Evolutionary conservation across 2,888 invertebrate species (phyloP).

Genomic region (Seladonia tumulorum): DNA sequence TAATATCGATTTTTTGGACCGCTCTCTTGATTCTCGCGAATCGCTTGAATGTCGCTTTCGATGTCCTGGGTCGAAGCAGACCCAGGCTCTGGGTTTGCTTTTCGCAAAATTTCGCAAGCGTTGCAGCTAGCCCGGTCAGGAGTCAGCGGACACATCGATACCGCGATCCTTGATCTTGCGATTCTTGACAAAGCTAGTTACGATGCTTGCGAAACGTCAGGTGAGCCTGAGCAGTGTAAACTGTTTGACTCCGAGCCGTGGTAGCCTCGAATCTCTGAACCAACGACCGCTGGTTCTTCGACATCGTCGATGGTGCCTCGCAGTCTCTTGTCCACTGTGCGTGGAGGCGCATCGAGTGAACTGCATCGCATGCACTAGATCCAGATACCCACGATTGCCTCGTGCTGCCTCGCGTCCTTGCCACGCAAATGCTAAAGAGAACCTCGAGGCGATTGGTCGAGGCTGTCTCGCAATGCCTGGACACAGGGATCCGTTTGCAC

Average conservation of each 20-base stretch:
- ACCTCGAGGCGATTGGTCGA: neutral
- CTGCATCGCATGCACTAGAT: neutral
- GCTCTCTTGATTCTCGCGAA: too few relatives aligned
- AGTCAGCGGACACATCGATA: neutral
- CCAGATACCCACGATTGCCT: neutral
- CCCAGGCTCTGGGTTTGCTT: too few relatives aligned
- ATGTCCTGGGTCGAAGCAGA: too few relatives aligned
- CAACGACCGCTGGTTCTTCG: neutral
- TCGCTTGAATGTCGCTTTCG: too few relatives aligned
- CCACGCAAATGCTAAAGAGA: neutral
- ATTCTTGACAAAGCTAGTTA: neutral
- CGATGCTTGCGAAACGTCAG: neutral
- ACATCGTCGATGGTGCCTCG: neutral
- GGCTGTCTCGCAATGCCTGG: too few relatives aligned
- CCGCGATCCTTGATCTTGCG: neutral
- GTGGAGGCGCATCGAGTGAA: neutral
- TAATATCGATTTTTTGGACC: too few relatives aligned
- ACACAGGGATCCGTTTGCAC: too few relatives aligned
- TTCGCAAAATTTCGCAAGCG: neutral
- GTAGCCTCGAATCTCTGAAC: neutral
- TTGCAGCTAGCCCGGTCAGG: neutral
- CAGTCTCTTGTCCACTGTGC: neutral
- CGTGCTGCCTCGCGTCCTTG: neutral
- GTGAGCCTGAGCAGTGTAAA: neutral
- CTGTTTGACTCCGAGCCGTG: neutral